phyloP scores from a whole-genome alignment of 2,888 invertebrate genomes.

The Horisme vitalbata region DNA sequence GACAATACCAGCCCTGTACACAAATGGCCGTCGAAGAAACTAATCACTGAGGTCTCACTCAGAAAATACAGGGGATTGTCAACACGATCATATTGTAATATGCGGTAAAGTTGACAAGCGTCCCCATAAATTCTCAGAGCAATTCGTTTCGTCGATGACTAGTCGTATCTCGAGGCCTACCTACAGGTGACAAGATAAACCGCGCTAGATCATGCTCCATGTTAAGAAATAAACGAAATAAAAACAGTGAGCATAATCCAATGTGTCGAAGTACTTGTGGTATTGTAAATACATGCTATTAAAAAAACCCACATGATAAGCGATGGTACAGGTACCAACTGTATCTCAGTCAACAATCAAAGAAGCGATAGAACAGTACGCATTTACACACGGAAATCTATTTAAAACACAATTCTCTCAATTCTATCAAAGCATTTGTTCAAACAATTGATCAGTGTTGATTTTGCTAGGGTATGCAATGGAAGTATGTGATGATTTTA shows the following conservation, averaged over 20 bases:
- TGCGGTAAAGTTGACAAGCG: too few species aligned
- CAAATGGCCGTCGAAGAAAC: slow-evolving; percentile 6
- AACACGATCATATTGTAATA: too few species aligned
- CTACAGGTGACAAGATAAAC: slow-evolving; percentile 22
- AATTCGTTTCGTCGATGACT: not conserved
- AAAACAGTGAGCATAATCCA: slow-evolving; percentile 58
- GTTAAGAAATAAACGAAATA: slow-evolving; percentile 36
- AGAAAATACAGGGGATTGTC: too few species aligned
- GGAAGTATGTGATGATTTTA: too few species aligned
- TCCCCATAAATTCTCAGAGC: not conserved
- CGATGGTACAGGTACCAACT: slow-evolving; percentile 58
- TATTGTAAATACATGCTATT: slow-evolving; percentile 68
- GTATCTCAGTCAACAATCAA: slow-evolving; percentile 46
- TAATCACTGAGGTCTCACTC: too few species aligned
- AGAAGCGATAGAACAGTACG: slow-evolving; percentile 46
- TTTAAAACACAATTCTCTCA: not conserved
- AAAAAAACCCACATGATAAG: slow-evolving; percentile 83
- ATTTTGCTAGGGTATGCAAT: not conserved
- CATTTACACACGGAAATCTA: slow-evolving; percentile 40
- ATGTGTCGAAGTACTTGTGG: slow-evolving; percentile 43
- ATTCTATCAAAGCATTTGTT: not conserved
- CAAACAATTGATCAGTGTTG: slow-evolving; percentile 5
- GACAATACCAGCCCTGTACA: slow-evolving; percentile 33
- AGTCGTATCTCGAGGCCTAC: slow-evolving; percentile 11
- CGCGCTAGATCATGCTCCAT: slow-evolving; percentile 45